Evolutionary conservation across 2,888 invertebrate species (phyloP).

Genomic region (Volucella bombylans): DNA sequence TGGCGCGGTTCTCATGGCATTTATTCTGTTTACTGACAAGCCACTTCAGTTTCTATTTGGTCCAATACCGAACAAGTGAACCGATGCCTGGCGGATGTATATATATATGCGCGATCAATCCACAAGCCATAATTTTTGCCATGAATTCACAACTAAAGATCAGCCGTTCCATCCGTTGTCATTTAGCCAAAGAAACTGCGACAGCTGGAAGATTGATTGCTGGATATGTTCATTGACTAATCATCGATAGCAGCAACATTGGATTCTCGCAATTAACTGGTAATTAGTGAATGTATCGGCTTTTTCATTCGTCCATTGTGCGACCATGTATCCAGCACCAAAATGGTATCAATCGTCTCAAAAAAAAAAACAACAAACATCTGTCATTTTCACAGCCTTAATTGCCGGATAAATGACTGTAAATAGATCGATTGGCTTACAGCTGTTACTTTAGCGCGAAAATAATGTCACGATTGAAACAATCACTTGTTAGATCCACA

Average conservation of each 20-base stretch:
- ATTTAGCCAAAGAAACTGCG: slow-evolving; percentile 24
- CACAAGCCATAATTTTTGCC: slow-evolving; percentile 12
- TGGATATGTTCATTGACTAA: slow-evolving; percentile 40
- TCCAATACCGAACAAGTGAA: too few species aligned
- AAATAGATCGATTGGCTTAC: slow-evolving; percentile 25
- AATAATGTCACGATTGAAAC: slow-evolving; percentile 44
- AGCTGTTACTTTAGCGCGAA: neutral
- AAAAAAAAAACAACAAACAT: slow-evolving; percentile 26
- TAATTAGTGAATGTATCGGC: slow-evolving; percentile 57
- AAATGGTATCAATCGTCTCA: slow-evolving; percentile 53
- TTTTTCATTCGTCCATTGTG: neutral
- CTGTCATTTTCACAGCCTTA: slow-evolving; percentile 41
- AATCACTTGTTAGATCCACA: neutral
- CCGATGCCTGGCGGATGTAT: too few species aligned
- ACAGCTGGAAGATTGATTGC: slow-evolving; percentile 41
- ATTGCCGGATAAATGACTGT: slow-evolving; percentile 45
- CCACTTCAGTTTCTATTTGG: too few species aligned
- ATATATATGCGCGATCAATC: neutral
- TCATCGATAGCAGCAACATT: slow-evolving; percentile 21
- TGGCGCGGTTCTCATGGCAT: too few species aligned
- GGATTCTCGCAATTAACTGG: slow-evolving; percentile 60
- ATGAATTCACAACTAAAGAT: slow-evolving; percentile 14
- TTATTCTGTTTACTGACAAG: too few species aligned
- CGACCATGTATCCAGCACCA: slow-evolving; percentile 8
- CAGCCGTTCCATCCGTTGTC: slow-evolving; percentile 32